Conservation (phyloP, 2,113 vertebrate species). For the Sciurus niger region DNA sequence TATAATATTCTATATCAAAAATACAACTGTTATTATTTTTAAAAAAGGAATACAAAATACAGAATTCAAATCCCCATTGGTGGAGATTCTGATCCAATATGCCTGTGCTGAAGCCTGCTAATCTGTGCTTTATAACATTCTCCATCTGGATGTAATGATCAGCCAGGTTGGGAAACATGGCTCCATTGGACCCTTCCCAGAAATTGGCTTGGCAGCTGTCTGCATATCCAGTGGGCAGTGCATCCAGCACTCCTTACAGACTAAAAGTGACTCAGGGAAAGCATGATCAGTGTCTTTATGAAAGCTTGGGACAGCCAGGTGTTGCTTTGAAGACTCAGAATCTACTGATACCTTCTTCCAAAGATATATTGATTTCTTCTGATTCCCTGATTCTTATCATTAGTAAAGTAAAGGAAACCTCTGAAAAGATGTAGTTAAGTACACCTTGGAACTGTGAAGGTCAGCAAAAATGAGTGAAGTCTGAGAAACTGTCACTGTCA, state of each 20-base stretch:
- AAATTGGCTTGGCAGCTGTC: neutral
- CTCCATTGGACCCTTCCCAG: neutral
- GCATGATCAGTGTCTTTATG: neutral
- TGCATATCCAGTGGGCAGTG: fast-evolving
- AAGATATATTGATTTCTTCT: neutral
- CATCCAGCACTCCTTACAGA: neutral
- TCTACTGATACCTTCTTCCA: neutral
- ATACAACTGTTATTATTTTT: neutral
- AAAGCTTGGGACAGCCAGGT: neutral
- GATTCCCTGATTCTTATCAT: neutral
- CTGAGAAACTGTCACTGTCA: neutral
- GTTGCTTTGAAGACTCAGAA: neutral
- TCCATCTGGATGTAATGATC: neutral
- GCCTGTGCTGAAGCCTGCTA: neutral
- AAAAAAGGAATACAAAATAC: neutral
- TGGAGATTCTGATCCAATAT: neutral
- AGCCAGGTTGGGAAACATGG: neutral
- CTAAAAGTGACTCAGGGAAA: neutral
- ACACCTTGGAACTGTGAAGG: neutral
- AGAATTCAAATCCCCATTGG: neutral
- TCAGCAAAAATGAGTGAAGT: neutral
- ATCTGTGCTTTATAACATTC: neutral
- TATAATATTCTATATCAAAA: constrained; percentile 21
- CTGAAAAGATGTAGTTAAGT: neutral
- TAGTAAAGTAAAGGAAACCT: neutral